A percentile compares a stretch with the other conserved stretches of the same genome.
These are phyloP conservation scores for Monodelphis domestica DNA, from an alignment of 2,797 vertebrate genomes.

Conservation along the genomic window DNA sequence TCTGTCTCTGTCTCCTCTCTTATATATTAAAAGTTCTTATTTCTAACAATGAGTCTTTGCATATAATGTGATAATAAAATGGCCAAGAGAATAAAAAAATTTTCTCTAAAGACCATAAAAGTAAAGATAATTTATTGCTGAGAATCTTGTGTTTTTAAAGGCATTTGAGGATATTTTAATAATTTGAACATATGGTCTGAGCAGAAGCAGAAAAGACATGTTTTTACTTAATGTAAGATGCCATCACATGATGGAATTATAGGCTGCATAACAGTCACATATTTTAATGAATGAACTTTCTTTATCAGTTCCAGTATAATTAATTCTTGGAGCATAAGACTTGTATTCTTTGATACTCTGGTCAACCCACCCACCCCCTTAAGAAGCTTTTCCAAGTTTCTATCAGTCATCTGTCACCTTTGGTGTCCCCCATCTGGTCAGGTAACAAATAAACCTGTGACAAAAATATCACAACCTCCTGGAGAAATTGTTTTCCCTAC, in stretches of 20 bases:
- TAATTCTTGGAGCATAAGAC: conserved; percentile 55
- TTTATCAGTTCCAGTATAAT: conserved; percentile 61
- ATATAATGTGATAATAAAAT: conserved; percentile 31
- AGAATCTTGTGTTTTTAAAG: conserved; percentile 46
- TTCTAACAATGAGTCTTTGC: conserved; percentile 15
- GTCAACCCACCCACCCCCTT: neutral
- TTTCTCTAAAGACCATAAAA: conserved; percentile 32
- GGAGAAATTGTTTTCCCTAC: conserved; percentile 68
- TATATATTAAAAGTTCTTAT: neutral
- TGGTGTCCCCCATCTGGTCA: conserved; percentile 59
- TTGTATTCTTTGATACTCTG: neutral
- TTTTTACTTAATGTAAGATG: conserved; percentile 73
- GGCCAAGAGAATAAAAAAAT: conserved; percentile 24
- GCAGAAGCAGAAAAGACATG: conserved; percentile 72
- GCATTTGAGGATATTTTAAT: conserved; percentile 68
- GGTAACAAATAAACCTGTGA: conserved; percentile 69
- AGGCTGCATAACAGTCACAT: conserved; percentile 69
- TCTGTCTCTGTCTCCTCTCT: no score
- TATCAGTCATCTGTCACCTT: conserved; percentile 66
- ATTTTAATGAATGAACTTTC: conserved; percentile 76
- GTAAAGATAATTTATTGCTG: conserved; percentile 46
- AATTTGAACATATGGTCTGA: conserved; percentile 72
- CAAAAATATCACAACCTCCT: conserved; percentile 73
- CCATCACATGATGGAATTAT: conserved; percentile 74
- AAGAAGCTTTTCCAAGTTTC: conserved; percentile 74